Conservation (phyloP, 2,113 vertebrate genomes). For the Miniopterus natalensis region DNA sequence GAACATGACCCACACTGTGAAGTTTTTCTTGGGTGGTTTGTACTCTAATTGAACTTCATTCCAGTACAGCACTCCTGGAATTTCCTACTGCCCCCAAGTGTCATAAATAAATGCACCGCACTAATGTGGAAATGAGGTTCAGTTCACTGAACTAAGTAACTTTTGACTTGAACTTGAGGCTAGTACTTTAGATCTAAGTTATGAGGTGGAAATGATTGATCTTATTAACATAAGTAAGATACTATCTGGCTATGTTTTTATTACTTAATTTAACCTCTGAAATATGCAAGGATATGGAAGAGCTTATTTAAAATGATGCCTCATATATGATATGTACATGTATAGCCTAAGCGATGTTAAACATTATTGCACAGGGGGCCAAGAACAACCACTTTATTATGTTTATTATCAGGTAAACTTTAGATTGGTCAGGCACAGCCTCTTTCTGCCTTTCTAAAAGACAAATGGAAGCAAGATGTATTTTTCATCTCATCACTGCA, state of each 20-base stretch:
- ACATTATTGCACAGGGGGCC: background rate
- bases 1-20: conserved; percentile 35
- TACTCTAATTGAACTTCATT: conserved; percentile 69
- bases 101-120: background rate
- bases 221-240: conserved; percentile 66
- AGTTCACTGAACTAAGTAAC: conserved; percentile 54
- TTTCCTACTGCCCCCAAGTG: background rate
- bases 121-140: background rate
- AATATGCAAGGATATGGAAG: background rate
- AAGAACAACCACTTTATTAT: conserved; percentile 42
- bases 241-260: conserved; percentile 49
- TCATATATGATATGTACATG: background rate
- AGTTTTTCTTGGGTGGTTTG: conserved; percentile 48
- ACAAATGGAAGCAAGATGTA: background rate
- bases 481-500: background rate
- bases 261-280: conserved; percentile 49
- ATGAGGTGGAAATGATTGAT: conserved; percentile 60
- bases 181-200: conserved; percentile 1
- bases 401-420: background rate
- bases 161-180: conserved; percentile 48
- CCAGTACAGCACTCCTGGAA: conserved; percentile 12
- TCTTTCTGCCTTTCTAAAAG: background rate
- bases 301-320: conserved; percentile 37
- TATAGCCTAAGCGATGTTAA: background rate
- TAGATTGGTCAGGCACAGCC: background rate